These are phyloP conservation scores for Adelges cooleyi DNA, from an alignment of 1,140 invertebrate species.

Conservation along the genomic window DNA sequence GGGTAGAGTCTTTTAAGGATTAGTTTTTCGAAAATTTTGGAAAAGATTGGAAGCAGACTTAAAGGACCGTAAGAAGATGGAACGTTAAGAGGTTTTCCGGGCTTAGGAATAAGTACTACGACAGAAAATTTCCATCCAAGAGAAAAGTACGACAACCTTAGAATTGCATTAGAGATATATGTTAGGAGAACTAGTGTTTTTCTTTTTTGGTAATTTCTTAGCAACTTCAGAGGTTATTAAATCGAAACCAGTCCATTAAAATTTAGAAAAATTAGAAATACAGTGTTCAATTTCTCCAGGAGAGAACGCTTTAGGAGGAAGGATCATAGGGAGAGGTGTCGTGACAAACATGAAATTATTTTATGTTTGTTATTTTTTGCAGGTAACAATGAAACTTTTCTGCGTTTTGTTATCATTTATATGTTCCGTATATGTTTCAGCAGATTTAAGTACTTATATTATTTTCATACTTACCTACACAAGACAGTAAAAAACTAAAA, in stretches of 20 bases:
- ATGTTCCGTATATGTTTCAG: too few species aligned
- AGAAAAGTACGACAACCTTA: not conserved
- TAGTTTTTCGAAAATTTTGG: not conserved
- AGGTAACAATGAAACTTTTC: too few species aligned
- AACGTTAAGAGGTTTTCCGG: slow-evolving; percentile 34
- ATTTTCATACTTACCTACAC: too few species aligned
- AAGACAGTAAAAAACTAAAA: too few species aligned
- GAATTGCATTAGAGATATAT: not conserved
- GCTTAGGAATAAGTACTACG: slow-evolving; percentile 35
- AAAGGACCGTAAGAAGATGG: slow-evolving; percentile 26
- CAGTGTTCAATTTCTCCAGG: not conserved
- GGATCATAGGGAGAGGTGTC: not conserved
- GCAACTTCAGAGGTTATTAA: not conserved
- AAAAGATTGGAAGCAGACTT: not conserved
- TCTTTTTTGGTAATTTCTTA: slow-evolving; percentile 5
- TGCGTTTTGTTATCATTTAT: too few species aligned
- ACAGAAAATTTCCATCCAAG: slow-evolving; percentile 37
- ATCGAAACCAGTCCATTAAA: not conserved
- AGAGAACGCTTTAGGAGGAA: not conserved
- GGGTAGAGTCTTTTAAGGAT: too few species aligned
- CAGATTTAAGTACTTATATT: too few species aligned
- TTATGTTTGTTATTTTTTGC: too few species aligned
- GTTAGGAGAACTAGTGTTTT: slow-evolving; percentile 4
- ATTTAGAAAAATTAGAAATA: not conserved
- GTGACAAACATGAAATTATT: too few species aligned